phyloP scores from a whole-genome alignment of 2,888 invertebrate genomes.

The Steinernema carpocapsae region DNA sequence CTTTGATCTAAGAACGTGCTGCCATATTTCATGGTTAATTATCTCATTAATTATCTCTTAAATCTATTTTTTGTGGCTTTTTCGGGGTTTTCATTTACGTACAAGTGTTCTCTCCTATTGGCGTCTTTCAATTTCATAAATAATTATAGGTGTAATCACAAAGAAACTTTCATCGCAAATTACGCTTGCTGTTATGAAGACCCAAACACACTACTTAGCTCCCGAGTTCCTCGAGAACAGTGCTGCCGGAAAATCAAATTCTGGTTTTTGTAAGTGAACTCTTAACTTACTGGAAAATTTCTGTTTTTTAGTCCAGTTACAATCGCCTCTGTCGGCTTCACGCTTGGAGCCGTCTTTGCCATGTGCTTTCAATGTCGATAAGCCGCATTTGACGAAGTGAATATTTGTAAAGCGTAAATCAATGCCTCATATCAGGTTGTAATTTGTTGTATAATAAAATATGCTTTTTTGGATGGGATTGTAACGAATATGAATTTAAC shows the following conservation, averaged over 20 bases:
- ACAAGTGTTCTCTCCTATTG: too few relatives aligned
- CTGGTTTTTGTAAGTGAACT: constrained; percentile 3
- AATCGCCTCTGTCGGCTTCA: constrained; percentile 7
- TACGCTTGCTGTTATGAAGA: constrained; percentile 16
- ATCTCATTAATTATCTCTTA: too few relatives aligned
- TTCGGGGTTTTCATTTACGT: too few relatives aligned
- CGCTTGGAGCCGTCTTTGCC: constrained; percentile 19
- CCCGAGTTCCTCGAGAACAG: not conserved
- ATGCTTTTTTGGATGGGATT: too few relatives aligned
- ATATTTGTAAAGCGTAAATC: too few relatives aligned
- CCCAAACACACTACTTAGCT: not conserved
- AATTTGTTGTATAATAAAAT: too few relatives aligned
- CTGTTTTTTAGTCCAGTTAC: not conserved
- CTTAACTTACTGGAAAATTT: not conserved
- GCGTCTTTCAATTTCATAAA: too few relatives aligned
- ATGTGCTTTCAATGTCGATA: constrained; percentile 26
- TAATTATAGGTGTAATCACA: not conserved
- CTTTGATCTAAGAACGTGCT: too few relatives aligned
- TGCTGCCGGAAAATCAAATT: constrained; percentile 15
- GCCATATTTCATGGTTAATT: too few relatives aligned
- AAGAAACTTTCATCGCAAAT: not conserved
- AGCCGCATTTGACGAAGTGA: not conserved
- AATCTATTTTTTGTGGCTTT: too few relatives aligned
- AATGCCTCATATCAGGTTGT: constrained; percentile 30
- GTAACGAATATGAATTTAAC: too few relatives aligned